phyloP scores from a whole-genome alignment of 2,113 vertebrate species.

The Pseudopodoces humilis region DNA sequence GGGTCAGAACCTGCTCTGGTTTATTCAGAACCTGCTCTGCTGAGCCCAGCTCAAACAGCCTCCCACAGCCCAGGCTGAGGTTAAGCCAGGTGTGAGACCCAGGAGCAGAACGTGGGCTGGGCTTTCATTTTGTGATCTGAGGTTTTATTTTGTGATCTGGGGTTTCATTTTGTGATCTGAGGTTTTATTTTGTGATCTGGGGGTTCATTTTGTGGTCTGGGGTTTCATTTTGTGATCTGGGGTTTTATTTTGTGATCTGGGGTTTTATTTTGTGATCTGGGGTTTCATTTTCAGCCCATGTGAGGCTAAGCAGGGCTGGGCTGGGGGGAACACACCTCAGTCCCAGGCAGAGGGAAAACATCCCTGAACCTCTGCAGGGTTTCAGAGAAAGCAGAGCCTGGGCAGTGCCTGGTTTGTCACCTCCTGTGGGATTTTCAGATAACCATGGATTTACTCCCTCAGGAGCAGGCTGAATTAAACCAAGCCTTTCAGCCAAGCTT shows the following conservation, averaged over 20 bases:
- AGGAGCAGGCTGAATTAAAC: not conserved
- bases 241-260: not conserved
- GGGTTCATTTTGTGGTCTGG: not conserved
- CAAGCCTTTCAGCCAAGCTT: accelerated
- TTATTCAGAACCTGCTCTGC: not conserved
- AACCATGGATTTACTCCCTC: accelerated
- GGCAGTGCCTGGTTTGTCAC: accelerated
- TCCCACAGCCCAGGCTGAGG: not conserved
- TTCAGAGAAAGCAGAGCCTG: not conserved
- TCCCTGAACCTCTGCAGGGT: accelerated
- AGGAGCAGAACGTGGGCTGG: not conserved
- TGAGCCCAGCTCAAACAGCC: not conserved
- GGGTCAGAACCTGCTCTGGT: too few species aligned
- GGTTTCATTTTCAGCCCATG: not conserved
- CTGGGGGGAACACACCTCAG: not conserved
- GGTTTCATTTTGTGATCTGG: not conserved
- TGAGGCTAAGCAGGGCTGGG: not conserved
- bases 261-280: not conserved
- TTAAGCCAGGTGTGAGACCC: not conserved
- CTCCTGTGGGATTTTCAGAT: too few species aligned
- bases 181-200: not conserved
- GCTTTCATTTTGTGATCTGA: not conserved
- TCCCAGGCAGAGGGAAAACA: not conserved
- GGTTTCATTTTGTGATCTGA: not conserved
- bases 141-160: not conserved